A percentile compares a stretch with the other conserved stretches of the same genome.
phyloP scores from a whole-genome alignment of 1,140 invertebrate species.

The Hyphantria cunea region DNA sequence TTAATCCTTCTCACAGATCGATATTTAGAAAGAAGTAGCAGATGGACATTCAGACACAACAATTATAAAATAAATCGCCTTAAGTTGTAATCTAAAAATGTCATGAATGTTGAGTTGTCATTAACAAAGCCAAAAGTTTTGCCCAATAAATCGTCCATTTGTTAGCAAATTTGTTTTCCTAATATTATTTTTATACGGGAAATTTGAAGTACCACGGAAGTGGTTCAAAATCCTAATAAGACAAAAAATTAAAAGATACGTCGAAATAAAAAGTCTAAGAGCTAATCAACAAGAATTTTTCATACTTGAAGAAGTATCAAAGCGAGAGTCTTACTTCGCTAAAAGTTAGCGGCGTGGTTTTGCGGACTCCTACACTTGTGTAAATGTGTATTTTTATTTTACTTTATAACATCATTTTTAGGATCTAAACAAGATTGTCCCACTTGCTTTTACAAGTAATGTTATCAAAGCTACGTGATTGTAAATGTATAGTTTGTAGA shows the following conservation, averaged over 20 bases:
- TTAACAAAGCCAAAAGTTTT: too few relatives aligned
- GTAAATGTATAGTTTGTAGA: too few relatives aligned
- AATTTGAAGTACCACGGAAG: slow-evolving; percentile 34
- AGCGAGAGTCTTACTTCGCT: slow-evolving; percentile 52
- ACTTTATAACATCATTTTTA: slow-evolving; percentile 23
- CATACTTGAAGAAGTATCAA: slow-evolving; percentile 64
- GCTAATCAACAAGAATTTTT: slow-evolving; percentile 68
- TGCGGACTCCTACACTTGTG: slow-evolving; percentile 45
- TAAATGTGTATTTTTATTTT: slow-evolving; percentile 39
- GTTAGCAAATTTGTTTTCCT: slow-evolving; percentile 27
- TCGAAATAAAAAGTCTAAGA: slow-evolving; percentile 47
- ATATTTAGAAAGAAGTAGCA: too few relatives aligned
- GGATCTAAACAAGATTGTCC: background rate
- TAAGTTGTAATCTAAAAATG: background rate
- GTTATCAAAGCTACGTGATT: background rate
- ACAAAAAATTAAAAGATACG: slow-evolving; percentile 40
- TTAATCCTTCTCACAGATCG: too few relatives aligned
- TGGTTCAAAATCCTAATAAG: slow-evolving; percentile 41
- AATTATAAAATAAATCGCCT: too few relatives aligned
- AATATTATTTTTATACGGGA: slow-evolving; percentile 32
- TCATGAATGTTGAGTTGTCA: too few relatives aligned
- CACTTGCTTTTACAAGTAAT: background rate
- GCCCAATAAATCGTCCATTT: slow-evolving; percentile 26
- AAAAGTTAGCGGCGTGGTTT: slow-evolving; percentile 49
- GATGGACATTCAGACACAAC: too few relatives aligned